phyloP scores from a whole-genome alignment of 1,140 invertebrate genomes.

The Panagrolaimus sp. region DNA sequence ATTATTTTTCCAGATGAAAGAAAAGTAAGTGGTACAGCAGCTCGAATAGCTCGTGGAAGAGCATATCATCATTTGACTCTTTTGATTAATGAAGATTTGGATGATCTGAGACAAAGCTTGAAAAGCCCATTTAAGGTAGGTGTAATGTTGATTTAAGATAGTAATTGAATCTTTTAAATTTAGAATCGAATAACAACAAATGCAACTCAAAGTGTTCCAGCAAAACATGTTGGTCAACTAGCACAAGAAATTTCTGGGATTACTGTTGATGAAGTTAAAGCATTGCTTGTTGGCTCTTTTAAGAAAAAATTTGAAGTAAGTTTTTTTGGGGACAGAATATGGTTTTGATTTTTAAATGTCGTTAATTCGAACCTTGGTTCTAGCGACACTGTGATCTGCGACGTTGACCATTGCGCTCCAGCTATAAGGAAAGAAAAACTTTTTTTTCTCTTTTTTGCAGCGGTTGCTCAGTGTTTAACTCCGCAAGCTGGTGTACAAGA shows the following conservation, averaged over 20 bases:
- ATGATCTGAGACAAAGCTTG: conserved; percentile 31
- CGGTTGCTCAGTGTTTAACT: too few species aligned
- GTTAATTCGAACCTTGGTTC: too few species aligned
- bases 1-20: conserved; percentile 44
- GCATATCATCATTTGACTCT: conserved; percentile 56
- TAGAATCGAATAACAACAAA: conserved; percentile 46
- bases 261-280: conserved; percentile 19
- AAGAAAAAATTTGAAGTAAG: conserved; percentile 26
- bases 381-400: too few species aligned
- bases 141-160: conserved; percentile 13
- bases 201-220: conserved; percentile 47
- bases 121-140: conserved; percentile 30
- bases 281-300: conserved; percentile 32
- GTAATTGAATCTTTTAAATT: not conserved
- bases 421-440: too few species aligned
- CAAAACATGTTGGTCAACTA: conserved; percentile 47
- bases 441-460: too few species aligned
- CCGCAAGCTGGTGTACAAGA: too few species aligned
- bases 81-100: conserved; percentile 42
- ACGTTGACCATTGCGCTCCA: too few species aligned
- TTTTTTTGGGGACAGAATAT: too few species aligned
- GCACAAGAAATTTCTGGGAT: conserved; percentile 27
- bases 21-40: conserved; percentile 56
- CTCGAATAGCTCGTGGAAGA: conserved; percentile 42
- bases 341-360: too few species aligned